These are phyloP conservation scores for Euzophera pinguis DNA, from an alignment of 2,888 invertebrate genomes.

Conservation along the genomic window DNA sequence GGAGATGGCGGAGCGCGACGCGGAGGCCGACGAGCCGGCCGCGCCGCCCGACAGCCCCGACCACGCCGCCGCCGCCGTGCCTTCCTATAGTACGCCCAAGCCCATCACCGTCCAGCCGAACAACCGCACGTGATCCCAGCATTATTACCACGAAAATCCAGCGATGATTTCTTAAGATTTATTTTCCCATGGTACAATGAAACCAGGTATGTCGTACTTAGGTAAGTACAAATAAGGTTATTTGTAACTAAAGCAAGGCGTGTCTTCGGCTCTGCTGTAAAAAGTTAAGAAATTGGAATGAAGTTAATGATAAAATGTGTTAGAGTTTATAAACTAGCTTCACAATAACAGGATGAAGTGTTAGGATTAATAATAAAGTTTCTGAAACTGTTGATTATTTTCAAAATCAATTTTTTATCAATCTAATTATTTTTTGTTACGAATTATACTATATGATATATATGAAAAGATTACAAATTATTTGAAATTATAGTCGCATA, in stretches of 20 bases:
- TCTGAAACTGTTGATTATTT: no score
- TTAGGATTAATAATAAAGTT: no score
- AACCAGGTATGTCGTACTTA: background rate
- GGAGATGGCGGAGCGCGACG: conserved; percentile 82
- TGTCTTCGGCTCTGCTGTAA: background rate
- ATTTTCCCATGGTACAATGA: background rate
- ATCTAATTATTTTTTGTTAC: no score
- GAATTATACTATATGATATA: no score
- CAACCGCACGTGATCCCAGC: conserved; percentile 39
- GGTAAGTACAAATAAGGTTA: background rate
- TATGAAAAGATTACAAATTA: no score
- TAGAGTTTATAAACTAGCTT: no score
- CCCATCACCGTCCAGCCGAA: conserved; percentile 70
- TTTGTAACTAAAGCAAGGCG: background rate
- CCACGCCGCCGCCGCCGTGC: background rate
- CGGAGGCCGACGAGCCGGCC: conserved; percentile 42
- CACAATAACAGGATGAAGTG: no score
- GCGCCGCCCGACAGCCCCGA: background rate
- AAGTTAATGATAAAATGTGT: no score
- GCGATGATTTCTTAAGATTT: background rate
- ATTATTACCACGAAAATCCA: background rate
- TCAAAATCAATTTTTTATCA: no score
- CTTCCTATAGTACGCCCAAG: conserved; percentile 44
- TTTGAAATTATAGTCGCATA: no score
- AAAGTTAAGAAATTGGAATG: no score